A percentile compares a stretch with the other conserved stretches of the same genome.
Conservation (phyloP, 2,113 vertebrate species). For the Ifrita kowaldi region DNA sequence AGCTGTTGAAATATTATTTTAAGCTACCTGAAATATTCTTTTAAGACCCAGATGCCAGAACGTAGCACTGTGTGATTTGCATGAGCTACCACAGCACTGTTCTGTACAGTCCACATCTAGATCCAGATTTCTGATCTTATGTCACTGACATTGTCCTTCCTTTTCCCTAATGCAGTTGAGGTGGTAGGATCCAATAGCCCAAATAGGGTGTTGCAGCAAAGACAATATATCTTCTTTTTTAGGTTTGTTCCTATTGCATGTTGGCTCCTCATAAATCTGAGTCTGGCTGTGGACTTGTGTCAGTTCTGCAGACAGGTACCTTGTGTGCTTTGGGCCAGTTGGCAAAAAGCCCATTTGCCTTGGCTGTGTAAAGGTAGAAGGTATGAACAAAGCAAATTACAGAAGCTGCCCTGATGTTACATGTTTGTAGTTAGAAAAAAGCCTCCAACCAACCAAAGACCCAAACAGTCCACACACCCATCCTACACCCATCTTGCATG, state of each 20-base stretch:
- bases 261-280: background rate
- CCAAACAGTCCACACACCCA: background rate
- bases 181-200: background rate
- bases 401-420: background rate
- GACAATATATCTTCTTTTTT: rapidly evolving
- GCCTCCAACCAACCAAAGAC: background rate
- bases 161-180: background rate
- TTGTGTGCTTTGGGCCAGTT: background rate
- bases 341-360: background rate
- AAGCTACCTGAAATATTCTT: background rate
- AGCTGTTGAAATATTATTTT: background rate
- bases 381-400: background rate
- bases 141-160: background rate
- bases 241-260: background rate
- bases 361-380: background rate
- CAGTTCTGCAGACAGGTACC: background rate
- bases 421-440: background rate
- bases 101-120: background rate
- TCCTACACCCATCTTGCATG: background rate
- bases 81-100: background rate
- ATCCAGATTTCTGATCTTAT: background rate
- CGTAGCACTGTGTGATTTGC: background rate
- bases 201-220: background rate
- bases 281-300: background rate
- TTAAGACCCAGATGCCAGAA: background rate